Evolutionary conservation across 1,140 invertebrate genomes (phyloP), one percentile per base, ranked within the genome.

Genomic region (Conus ventricosus): DNA sequence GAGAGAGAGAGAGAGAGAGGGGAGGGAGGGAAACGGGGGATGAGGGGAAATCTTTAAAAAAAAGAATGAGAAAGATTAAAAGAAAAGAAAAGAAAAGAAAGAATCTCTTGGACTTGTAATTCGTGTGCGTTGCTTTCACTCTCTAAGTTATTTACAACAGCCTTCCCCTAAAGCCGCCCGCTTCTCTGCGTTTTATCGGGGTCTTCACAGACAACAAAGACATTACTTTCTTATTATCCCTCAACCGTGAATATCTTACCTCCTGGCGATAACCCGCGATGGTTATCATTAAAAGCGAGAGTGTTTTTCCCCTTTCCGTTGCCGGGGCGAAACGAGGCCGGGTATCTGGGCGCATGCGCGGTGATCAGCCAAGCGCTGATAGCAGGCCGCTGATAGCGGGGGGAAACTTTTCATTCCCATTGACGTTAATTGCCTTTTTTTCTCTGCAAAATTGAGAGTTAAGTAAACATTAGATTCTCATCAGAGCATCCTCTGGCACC

Each of bases 401-500:
- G 51, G 85, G 75, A 57, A 80, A 80, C 71, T 87, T 87, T 80
- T 87, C 85, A 87, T 80, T 87, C 85, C 85, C 75, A 87, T 87
- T 87, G 85, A 87, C 85, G 85, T 78, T 87, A 87, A 87, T 87
- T 87, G 60, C 85, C 85, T 87, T 78, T 87, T 78, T 87, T 76
- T 78, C 75, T 80, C 85, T 57, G 85, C 85, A 87, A 87, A 87
- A 87, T 87, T 78, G 85, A 87, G 85, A 87, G 71, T 55, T 87
- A 87, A 87, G 85, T 78, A 78, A 87, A 87, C 85, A 87, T 87
- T 78, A 87, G 67, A 76, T 87, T 75, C 75, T 54, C 85, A 87
- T 87, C 71, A 78, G 71, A 53, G 71, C 85, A 78, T 84, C 67
- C 84, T 51, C 84, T 25, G 20, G 71, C 57, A 23, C 53, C 63